Conservation (phyloP, 2,113 vertebrate species). For the Okapia johnstoni region DNA sequence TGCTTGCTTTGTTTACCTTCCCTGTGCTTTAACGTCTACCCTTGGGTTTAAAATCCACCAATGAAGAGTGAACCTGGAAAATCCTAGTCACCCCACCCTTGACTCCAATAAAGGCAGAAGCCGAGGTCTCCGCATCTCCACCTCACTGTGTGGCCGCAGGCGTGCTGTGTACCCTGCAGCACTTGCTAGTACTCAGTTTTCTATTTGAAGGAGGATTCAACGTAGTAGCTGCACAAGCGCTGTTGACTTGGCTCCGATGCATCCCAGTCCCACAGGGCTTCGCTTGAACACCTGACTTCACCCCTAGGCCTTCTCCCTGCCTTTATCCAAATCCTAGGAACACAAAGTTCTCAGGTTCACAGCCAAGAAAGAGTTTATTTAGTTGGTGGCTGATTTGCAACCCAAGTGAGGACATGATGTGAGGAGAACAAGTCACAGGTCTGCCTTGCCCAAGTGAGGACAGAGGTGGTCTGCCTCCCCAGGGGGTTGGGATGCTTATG, state of each 20-base stretch:
- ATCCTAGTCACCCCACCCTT: not conserved
- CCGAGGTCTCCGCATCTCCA: not conserved
- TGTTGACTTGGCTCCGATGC: too few relatives aligned
- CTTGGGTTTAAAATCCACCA: not conserved
- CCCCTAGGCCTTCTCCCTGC: fast-evolving
- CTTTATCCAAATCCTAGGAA: not conserved
- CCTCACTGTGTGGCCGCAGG: fast-evolving
- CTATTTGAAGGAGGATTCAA: too few relatives aligned
- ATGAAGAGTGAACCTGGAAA: not conserved
- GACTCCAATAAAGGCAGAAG: not conserved
- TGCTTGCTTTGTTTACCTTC: not conserved
- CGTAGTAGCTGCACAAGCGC: too few relatives aligned
- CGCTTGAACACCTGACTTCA: not conserved
- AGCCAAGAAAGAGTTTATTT: not conserved
- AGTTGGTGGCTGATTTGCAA: too few relatives aligned
- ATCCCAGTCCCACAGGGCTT: not conserved
- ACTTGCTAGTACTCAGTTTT: not conserved
- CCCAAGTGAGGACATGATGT: fast-evolving
- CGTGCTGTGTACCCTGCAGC: too few relatives aligned
- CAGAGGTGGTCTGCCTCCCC: too few relatives aligned
- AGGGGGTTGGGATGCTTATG: not conserved
- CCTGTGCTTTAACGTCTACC: not conserved
- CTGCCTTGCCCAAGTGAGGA: too few relatives aligned
- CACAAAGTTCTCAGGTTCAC: too few relatives aligned
- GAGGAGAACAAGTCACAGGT: not conserved